A percentile compares a stretch with the other conserved stretches of the same genome.
Evolutionary conservation across 2,888 invertebrate species (phyloP).

Genomic region (Amphipyra berbera): DNA sequence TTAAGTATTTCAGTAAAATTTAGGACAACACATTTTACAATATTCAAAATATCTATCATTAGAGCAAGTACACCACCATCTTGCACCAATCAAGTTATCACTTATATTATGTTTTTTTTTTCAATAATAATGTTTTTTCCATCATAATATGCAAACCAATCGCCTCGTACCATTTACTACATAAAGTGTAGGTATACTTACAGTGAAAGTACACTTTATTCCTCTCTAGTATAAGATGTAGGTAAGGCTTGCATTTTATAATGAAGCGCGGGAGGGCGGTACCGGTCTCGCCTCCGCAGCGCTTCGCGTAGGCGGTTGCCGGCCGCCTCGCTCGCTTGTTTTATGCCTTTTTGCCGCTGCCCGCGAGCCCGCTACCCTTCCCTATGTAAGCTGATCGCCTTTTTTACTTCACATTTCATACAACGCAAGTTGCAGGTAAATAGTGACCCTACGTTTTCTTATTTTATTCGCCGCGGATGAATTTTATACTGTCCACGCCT

Average conservation of each 20-base stretch:
- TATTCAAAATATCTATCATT: too few species aligned
- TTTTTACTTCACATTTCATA: constrained; percentile 78
- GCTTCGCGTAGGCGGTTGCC: constrained; percentile 78
- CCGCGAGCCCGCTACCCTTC: constrained; percentile 71
- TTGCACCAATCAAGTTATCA: too few species aligned
- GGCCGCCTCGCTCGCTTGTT: constrained; percentile 63
- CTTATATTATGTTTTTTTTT: too few species aligned
- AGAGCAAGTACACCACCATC: too few species aligned
- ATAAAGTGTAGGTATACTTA: too few species aligned
- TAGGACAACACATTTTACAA: too few species aligned
- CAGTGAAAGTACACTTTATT: too few species aligned
- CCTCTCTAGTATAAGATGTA: background rate
- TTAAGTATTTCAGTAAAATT: too few species aligned
- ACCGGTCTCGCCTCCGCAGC: constrained; percentile 62
- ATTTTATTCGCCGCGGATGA: constrained; percentile 76
- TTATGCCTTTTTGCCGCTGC: constrained; percentile 85
- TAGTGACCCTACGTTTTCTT: constrained; percentile 79
- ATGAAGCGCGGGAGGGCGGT: constrained; percentile 63
- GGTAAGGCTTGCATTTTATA: constrained; percentile 61
- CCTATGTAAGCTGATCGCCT: constrained; percentile 71
- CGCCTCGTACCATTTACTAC: too few species aligned
- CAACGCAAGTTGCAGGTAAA: constrained; percentile 83
- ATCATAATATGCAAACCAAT: too few species aligned
- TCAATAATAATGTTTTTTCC: too few species aligned
- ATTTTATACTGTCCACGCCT: constrained; percentile 60